These are phyloP conservation scores for Ficedula albicollis DNA, from an alignment of 2,797 vertebrate species.

Conservation along the genomic window DNA sequence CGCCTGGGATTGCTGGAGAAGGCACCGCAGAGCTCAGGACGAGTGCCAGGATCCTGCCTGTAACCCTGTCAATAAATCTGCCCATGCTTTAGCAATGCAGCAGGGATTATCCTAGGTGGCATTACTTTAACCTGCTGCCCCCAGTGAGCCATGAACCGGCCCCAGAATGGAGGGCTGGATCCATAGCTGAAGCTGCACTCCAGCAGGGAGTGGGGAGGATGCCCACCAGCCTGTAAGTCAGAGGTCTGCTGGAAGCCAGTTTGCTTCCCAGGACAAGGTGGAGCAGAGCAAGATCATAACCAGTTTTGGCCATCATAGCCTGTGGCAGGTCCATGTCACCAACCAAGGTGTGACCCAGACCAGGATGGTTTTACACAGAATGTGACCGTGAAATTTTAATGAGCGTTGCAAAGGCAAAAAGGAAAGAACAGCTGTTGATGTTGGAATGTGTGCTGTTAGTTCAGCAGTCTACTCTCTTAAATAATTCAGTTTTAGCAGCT, in stretches of 20 bases:
- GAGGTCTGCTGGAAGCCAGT: neutral
- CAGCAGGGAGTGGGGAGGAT: rapidly evolving
- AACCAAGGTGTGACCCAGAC: neutral
- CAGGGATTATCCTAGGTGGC: neutral
- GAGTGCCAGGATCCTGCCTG: neutral
- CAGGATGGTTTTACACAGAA: neutral
- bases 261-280: neutral
- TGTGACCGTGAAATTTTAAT: neutral
- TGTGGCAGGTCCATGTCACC: neutral
- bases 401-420: neutral
- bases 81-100: neutral
- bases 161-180: neutral
- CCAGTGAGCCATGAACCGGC: neutral
- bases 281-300: neutral
- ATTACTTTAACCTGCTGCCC: neutral
- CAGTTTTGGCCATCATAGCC: neutral
- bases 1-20: neutral
- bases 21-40: rapidly evolving
- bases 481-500: conserved; percentile 60
- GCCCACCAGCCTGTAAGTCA: too few relatives aligned
- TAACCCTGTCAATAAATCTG: neutral
- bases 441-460: neutral
- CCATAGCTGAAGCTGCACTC: neutral
- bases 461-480: conserved; percentile 25
- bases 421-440: conserved; percentile 13